phyloP scores from a whole-genome alignment of 35 echinoderm and acorn worm species.

The Chiridota heheva region DNA sequence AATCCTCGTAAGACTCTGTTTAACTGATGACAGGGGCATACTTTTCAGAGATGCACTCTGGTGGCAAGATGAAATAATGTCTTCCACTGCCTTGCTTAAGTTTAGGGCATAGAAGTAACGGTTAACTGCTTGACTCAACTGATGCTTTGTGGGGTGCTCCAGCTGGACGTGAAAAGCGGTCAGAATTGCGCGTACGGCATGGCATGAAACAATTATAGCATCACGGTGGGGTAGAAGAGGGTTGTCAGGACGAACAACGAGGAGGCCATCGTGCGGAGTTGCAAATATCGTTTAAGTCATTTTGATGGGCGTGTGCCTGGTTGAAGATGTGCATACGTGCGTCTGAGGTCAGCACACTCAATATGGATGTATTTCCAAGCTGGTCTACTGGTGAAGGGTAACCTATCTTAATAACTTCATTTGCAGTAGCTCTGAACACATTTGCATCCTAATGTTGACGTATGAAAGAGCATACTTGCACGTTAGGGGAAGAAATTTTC shows the following conservation, averaged over 20 bases:
- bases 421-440: not conserved
- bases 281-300: not conserved
- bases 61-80: conserved; percentile 34
- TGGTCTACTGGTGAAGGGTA: conserved; percentile 33
- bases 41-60: conserved; percentile 30
- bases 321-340: conserved; percentile 41
- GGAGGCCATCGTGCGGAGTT: conserved; percentile 42
- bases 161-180: conserved; percentile 35
- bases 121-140: conserved; percentile 15
- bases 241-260: conserved; percentile 22
- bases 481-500: not conserved
- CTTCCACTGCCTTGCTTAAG: conserved; percentile 35
- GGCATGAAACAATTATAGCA: conserved; percentile 20
- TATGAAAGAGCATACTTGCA: conserved; percentile 53
- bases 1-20: conserved; percentile 13
- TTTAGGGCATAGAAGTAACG: conserved; percentile 65
- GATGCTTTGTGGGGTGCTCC: conserved; percentile 46
- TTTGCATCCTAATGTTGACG: conserved; percentile 9
- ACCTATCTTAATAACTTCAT: conserved; percentile 27
- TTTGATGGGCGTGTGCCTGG: conserved; percentile 47
- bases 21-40: not conserved
- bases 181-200: conserved; percentile 26
- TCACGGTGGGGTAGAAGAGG: conserved; percentile 31
- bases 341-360: conserved; percentile 38
- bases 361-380: conserved; percentile 31